phyloP scores from a whole-genome alignment of 2,888 invertebrate genomes.

The Kryphioiulus occultus region DNA sequence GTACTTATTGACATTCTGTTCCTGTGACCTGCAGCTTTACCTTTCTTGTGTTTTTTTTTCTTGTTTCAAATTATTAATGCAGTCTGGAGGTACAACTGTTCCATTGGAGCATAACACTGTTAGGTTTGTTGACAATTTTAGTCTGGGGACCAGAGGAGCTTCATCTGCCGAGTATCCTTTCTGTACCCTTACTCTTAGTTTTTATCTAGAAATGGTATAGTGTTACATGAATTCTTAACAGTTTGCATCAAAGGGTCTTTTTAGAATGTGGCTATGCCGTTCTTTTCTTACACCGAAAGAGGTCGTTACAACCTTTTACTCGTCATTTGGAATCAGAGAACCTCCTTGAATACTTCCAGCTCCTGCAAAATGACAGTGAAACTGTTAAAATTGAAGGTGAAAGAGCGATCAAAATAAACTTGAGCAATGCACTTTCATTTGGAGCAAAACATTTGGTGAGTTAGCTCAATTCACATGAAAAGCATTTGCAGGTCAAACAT shows the following conservation, averaged over 20 bases:
- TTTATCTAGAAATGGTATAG: background rate
- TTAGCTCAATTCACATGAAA: too few species aligned
- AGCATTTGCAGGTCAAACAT: too few species aligned
- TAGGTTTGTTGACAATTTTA: constrained; percentile 98
- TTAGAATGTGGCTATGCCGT: constrained; percentile 81
- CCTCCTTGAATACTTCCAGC: constrained; percentile 69
- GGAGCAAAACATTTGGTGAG: too few species aligned
- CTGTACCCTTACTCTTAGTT: background rate
- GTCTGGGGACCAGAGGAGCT: constrained; percentile 93
- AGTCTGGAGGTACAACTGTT: constrained; percentile 94
- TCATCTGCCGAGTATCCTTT: constrained; percentile 82
- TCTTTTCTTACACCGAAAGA: constrained; percentile 89
- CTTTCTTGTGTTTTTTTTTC: constrained; percentile 32
- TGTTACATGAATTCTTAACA: constrained; percentile 36
- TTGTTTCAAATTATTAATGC: constrained; percentile 55
- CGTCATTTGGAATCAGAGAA: constrained; percentile 80
- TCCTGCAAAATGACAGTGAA: constrained; percentile 20
- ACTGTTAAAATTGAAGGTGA: constrained; percentile 37
- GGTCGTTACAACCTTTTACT: constrained; percentile 89
- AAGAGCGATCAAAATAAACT: too few species aligned
- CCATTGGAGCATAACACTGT: constrained; percentile 97
- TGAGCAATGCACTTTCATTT: too few species aligned
- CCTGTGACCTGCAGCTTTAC: too few species aligned
- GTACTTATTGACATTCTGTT: too few species aligned
- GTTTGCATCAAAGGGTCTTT: constrained; percentile 71